Conservation (phyloP, 2,888 invertebrate species). For the Rhamnusium bicolor region DNA sequence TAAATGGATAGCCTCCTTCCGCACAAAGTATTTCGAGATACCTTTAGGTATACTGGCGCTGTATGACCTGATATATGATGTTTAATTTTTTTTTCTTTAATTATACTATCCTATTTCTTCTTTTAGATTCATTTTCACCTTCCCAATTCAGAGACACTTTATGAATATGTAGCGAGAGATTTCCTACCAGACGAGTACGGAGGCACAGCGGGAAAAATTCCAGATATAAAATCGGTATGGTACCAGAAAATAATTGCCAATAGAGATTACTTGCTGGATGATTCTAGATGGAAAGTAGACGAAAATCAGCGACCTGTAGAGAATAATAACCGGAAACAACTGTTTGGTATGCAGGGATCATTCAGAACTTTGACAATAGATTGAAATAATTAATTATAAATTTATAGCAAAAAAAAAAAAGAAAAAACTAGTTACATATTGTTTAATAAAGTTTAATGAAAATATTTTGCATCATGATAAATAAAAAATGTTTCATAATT, state of each 20-base stretch:
- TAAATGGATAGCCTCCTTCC: no score
- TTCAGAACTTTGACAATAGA: slow-evolving; percentile 76
- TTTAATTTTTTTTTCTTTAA: no score
- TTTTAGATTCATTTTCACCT: slow-evolving; percentile 81
- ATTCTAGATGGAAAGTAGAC: slow-evolving; percentile 76
- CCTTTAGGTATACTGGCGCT: no score
- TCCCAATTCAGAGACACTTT: slow-evolving; percentile 78
- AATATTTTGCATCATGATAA: no score
- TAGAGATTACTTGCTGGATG: slow-evolving; percentile 73
- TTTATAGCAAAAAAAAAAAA: no score
- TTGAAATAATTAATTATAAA: slow-evolving; percentile 67
- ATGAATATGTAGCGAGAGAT: slow-evolving; percentile 77
- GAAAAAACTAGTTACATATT: not conserved
- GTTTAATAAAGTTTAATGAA: not conserved
- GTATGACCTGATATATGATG: no score
- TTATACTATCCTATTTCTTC: no score
- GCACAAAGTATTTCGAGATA: no score
- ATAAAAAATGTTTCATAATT: no score
- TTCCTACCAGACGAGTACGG: slow-evolving; percentile 81
- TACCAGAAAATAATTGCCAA: slow-evolving; percentile 73
- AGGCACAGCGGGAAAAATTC: slow-evolving; percentile 76
- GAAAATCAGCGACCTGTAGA: slow-evolving; percentile 71
- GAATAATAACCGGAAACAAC: slow-evolving; percentile 61
- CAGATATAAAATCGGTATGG: slow-evolving; percentile 78
- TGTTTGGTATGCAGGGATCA: slow-evolving; percentile 73